Percentiles rank a stretch among this genome's conserved stretches.
These are phyloP conservation scores for Ylistrum balloti DNA, from an alignment of 1,140 invertebrate genomes.

Conservation along the genomic window DNA sequence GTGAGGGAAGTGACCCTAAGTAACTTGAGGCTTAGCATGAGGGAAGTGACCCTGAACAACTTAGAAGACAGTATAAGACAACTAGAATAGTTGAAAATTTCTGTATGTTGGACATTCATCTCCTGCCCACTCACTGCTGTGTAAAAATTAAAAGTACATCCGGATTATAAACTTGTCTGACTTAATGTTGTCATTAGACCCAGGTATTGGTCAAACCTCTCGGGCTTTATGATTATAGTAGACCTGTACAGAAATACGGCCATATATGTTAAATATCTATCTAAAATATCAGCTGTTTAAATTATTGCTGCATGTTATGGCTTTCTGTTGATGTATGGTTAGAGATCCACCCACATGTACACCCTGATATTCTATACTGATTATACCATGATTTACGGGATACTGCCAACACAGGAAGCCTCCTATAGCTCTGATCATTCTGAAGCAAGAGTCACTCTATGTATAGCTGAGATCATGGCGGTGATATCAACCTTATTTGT, in stretches of 20 bases:
- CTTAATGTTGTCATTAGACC: no score
- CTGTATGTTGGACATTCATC: no score
- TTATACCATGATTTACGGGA: not conserved
- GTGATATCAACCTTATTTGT: constrained; percentile 39
- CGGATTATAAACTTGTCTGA: no score
- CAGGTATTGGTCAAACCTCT: no score
- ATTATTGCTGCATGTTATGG: not conserved
- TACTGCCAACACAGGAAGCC: not conserved
- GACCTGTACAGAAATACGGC: no score
- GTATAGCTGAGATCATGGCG: not conserved
- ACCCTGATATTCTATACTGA: not conserved
- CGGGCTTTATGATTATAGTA: no score
- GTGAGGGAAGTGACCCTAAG: no score
- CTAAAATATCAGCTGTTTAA: not conserved
- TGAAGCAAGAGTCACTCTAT: not conserved
- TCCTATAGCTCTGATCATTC: not conserved
- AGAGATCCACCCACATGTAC: not conserved
- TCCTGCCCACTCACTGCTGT: not conserved
- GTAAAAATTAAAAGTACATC: not conserved
- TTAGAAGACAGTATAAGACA: no score
- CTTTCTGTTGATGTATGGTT: not conserved
- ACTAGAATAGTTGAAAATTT: no score
- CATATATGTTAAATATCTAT: no score
- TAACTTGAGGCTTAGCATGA: no score
- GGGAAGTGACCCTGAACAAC: no score